Evolutionary conservation across 2,888 invertebrate species (phyloP).

Genomic region (Parasteatoda lunata): DNA sequence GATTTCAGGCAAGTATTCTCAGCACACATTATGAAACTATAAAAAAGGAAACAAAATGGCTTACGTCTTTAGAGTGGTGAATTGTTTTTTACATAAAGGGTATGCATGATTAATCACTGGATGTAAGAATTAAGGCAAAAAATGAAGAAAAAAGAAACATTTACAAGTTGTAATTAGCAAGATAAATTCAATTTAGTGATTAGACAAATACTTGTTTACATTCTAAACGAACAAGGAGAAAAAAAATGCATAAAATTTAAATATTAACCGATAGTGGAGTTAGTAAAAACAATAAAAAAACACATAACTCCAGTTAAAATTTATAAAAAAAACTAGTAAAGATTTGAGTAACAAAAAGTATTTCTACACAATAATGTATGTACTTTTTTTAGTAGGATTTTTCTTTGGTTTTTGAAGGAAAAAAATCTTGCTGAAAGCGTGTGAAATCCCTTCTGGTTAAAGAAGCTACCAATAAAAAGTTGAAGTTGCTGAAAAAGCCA

Average conservation of each 20-base stretch:
- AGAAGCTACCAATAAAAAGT: conserved; percentile 47
- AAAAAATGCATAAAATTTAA: not conserved
- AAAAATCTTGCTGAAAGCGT: conserved; percentile 12
- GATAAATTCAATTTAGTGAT: conserved; percentile 44
- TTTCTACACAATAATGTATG: no score
- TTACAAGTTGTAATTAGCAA: conserved; percentile 21
- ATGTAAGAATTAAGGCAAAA: not conserved
- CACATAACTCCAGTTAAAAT: not conserved
- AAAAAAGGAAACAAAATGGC: no score
- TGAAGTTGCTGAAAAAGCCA: conserved; percentile 24
- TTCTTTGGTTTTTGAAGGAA: not conserved
- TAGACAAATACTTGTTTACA: conserved; percentile 26
- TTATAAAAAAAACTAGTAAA: not conserved
- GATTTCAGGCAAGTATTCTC: no score
- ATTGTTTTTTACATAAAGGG: no score
- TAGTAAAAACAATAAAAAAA: not conserved
- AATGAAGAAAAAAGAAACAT: not conserved
- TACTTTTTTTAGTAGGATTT: not conserved
- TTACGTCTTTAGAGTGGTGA: no score
- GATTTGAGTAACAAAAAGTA: no score
- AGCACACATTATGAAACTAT: no score
- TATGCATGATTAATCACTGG: not conserved
- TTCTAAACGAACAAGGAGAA: conserved; percentile 6
- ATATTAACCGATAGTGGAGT: no score
- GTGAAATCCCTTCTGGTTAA: conserved; percentile 24